Conservation (phyloP, 2,888 invertebrate genomes). For the Tenodera sinensis region DNA sequence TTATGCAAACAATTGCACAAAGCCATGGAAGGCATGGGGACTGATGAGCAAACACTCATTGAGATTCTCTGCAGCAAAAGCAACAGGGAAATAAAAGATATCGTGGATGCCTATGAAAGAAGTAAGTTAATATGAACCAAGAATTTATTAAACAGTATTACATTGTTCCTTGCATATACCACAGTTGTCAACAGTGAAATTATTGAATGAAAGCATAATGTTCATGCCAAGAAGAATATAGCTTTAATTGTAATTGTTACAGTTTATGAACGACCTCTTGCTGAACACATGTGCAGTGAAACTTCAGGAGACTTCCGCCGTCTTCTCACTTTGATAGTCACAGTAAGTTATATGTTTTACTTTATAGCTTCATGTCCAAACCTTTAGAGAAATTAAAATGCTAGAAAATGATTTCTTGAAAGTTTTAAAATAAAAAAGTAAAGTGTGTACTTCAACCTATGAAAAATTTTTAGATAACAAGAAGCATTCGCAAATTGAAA, state of each 20-base stretch:
- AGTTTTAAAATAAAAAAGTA: neutral
- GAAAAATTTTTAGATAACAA: neutral
- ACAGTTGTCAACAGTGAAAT: no score
- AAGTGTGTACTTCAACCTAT: neutral
- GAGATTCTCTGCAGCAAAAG: slow-evolving; percentile 71
- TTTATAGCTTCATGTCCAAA: no score
- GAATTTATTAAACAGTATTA: neutral
- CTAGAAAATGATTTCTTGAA: no score
- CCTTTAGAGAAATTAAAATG: no score
- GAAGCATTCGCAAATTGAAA: neutral
- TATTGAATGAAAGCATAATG: no score
- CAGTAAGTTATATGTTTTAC: slow-evolving; percentile 47
- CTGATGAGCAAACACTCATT: slow-evolving; percentile 68
- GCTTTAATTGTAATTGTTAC: slow-evolving; percentile 21
- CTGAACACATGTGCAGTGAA: slow-evolving; percentile 72
- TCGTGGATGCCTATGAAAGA: slow-evolving; percentile 61
- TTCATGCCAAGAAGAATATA: neutral
- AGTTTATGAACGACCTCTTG: slow-evolving; percentile 67
- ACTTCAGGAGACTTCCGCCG: slow-evolving; percentile 75
- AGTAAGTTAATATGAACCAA: slow-evolving; percentile 44
- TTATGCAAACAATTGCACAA: slow-evolving; percentile 68
- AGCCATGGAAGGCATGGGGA: slow-evolving; percentile 72
- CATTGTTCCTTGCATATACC: no score
- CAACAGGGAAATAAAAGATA: slow-evolving; percentile 61
- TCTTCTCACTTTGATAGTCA: slow-evolving; percentile 67